These are phyloP conservation scores for Thalassoma bifasciatum DNA, from an alignment of 2,113 vertebrate genomes.

Conservation along the genomic window DNA sequence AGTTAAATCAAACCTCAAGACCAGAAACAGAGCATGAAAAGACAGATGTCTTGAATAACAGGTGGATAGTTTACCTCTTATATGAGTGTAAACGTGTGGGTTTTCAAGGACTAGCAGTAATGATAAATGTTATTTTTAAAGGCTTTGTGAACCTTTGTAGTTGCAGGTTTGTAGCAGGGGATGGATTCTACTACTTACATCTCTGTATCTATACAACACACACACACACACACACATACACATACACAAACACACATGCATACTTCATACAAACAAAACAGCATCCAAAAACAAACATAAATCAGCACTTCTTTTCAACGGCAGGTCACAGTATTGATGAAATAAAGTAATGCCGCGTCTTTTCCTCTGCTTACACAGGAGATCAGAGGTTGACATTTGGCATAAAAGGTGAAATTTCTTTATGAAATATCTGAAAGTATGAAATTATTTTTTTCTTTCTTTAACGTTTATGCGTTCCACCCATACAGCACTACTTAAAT, in stretches of 20 bases:
- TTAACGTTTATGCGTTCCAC: neutral
- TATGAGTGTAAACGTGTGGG: conserved; percentile 13
- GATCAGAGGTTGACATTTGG: too few relatives aligned
- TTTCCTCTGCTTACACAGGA: neutral
- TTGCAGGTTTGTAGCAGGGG: conserved; percentile 51
- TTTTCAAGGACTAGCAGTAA: conserved; percentile 41
- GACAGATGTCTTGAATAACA: neutral
- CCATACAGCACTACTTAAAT: neutral
- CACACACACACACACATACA: conserved; percentile 10
- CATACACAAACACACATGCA: too few relatives aligned
- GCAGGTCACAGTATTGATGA: neutral
- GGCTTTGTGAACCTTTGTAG: conserved; percentile 54
- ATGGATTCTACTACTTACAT: conserved; percentile 51
- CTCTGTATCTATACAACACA: conserved; percentile 37
- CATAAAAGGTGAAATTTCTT: too few relatives aligned
- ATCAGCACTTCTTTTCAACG: conserved; percentile 20
- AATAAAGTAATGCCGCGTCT: neutral
- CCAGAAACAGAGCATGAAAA: neutral
- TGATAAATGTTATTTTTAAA: conserved; percentile 53
- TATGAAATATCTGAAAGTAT: too few relatives aligned
- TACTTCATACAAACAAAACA: too few relatives aligned
- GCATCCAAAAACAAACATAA: conserved; percentile 10
- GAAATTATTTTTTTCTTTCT: too few relatives aligned
- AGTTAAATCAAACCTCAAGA: neutral
- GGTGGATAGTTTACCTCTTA: neutral